Evolutionary conservation across 2,888 invertebrate species (phyloP), one percentile per base, ranked within the genome.

Genomic region (Cetonia aurata): DNA sequence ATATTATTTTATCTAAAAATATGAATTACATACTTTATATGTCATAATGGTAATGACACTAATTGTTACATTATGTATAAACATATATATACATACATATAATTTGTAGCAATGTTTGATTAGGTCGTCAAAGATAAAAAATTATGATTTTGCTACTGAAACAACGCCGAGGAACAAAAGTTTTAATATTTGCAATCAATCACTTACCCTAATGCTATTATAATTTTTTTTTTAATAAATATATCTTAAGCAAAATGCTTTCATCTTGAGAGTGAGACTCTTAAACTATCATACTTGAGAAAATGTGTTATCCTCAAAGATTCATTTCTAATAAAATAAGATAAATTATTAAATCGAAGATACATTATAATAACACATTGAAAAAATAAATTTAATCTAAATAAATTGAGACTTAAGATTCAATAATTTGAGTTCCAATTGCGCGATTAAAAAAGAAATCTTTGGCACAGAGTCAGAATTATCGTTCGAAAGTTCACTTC

Each of bases 381-480:
- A 3, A 37, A 37, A 37, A 37, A 37, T 37, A 37, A 37, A 37
- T 37, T 37, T 37, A 37, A 37, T 37, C 57, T 56, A 56, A 31
- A 56, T 10, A 19, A 41, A 19, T 57, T 17, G 42, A 57, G 19
- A 57, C 17, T n/a, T 53, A 53, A 41, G 42, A 57, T 57, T 57
- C 57, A 57, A 17, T 19, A 19, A 57, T 42, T 57, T 53, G 8
- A 57, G 42, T 57, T 52, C 62, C 17, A 50, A 10, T 17, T 41
- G 50, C 17, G 50, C 33, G 17, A 37, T 48, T 59, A 59, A 52
- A 44, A 37, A 37, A 37, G 62, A 69, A 71, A 74, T 75, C 75
- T 75, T 75, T 75, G 75, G 75, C 75, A 75, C 75, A 71, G 70
- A 71, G 71, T 73, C 72, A 74, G 67, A 75, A 73, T 70, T 65